Evolutionary conservation across 2,113 vertebrate genomes (phyloP).

Genomic region (Telmatochromis brachygnathus): DNA sequence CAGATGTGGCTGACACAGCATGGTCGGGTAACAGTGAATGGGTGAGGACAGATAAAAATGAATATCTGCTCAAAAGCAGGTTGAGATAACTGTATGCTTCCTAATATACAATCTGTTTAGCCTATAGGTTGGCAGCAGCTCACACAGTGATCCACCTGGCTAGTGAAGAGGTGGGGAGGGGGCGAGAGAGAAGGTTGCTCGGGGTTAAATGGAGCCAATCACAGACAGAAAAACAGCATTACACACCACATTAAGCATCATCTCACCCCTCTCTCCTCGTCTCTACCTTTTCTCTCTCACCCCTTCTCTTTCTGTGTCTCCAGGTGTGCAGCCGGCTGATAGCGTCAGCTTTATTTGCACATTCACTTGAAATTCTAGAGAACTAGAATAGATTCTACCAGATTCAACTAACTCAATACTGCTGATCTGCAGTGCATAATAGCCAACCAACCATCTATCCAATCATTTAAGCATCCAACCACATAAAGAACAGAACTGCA

Average conservation of each 20-base stretch:
- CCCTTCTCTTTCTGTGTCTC: not conserved
- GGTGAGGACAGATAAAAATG: constrained; percentile 26
- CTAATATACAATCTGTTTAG: not conserved
- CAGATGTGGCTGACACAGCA: constrained; percentile 33
- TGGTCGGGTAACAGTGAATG: not conserved
- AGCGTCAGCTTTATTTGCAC: constrained; percentile 55
- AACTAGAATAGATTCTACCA: constrained; percentile 60
- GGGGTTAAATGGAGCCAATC: constrained; percentile 64
- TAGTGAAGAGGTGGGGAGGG: not conserved
- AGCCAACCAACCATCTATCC: constrained; percentile 24
- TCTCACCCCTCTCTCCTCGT: constrained; percentile 31
- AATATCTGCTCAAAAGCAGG: not conserved
- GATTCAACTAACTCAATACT: constrained; percentile 42
- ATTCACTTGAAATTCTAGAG: constrained; percentile 56
- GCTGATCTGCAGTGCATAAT: constrained; percentile 51
- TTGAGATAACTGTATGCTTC: not conserved
- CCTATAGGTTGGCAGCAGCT: not conserved
- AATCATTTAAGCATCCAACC: constrained; percentile 19
- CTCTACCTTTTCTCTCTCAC: not conserved
- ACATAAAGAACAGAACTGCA: not conserved
- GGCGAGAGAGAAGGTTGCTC: constrained; percentile 3
- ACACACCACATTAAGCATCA: constrained; percentile 67
- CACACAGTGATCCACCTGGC: constrained; percentile 25
- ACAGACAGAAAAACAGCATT: constrained; percentile 64
- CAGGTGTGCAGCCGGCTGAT: constrained; percentile 67